Evolutionary conservation across 2,888 invertebrate species (phyloP).

Genomic region (Miltochrista miniata): DNA sequence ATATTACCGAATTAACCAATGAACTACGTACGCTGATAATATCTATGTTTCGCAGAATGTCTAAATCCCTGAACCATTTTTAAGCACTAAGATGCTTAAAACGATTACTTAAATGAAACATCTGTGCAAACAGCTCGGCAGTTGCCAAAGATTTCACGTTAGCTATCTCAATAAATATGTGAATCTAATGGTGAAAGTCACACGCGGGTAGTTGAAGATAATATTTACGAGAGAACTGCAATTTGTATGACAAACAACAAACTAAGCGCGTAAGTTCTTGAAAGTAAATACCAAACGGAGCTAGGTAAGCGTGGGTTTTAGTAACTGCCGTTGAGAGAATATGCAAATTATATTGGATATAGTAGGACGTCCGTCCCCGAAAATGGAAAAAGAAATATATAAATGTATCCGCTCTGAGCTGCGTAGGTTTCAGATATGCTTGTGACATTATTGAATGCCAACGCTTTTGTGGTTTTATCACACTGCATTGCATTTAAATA

Average conservation of each 20-base stretch:
- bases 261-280: slow-evolving; percentile 18
- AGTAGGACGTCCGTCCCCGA: slow-evolving; percentile 77
- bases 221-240: slow-evolving; percentile 32
- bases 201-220: slow-evolving; percentile 34
- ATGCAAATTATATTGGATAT: slow-evolving; percentile 65
- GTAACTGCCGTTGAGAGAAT: slow-evolving; percentile 58
- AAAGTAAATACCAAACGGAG: slow-evolving; percentile 1
- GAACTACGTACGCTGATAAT: no score
- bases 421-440: slow-evolving; percentile 61
- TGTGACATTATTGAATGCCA: slow-evolving; percentile 31
- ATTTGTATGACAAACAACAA: slow-evolving; percentile 31
- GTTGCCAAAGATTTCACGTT: slow-evolving; percentile 57
- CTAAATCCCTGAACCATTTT: slow-evolving; percentile 48
- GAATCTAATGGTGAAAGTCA: slow-evolving; percentile 47
- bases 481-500: slow-evolving; percentile 13
- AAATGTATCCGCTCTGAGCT: slow-evolving; percentile 67
- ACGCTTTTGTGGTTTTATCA: slow-evolving; percentile 26
- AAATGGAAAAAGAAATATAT: slow-evolving; percentile 73
- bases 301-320: slow-evolving; percentile 55
- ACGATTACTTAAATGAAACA: slow-evolving; percentile 57
- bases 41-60: slow-evolving; percentile 50
- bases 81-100: slow-evolving; percentile 49
- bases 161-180: slow-evolving; percentile 44
- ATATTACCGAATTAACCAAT: no score
- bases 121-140: slow-evolving; percentile 52